phyloP scores from a whole-genome alignment of 2,113 vertebrate species.

The Cnemophilus loriae region DNA sequence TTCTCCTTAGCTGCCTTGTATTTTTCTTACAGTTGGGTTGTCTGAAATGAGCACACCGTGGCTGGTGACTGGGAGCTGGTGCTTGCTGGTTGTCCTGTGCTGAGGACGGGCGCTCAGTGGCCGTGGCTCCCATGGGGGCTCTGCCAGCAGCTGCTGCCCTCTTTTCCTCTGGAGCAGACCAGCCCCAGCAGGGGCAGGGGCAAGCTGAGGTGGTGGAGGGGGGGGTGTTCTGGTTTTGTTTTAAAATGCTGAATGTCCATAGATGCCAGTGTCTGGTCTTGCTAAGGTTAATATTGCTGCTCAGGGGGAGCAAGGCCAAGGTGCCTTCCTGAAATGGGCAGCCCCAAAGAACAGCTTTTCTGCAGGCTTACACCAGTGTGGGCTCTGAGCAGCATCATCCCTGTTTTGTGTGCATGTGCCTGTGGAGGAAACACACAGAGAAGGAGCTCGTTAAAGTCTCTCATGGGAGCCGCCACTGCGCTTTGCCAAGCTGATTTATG shows the following conservation, averaged over 20 bases:
- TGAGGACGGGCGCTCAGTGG: accelerated
- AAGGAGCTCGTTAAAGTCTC: not conserved
- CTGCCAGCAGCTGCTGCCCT: not conserved
- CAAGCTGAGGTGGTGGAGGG: accelerated
- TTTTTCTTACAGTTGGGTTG: not conserved
- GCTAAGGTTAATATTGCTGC: not conserved
- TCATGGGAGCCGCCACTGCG: accelerated
- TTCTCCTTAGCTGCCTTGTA: not conserved
- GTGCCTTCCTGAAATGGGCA: not conserved
- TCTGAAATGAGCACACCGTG: not conserved
- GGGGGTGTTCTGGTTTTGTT: not conserved
- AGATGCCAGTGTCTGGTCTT: not conserved
- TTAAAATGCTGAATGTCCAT: not conserved
- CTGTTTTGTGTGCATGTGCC: accelerated
- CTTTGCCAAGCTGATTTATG: not conserved
- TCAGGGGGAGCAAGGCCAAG: not conserved
- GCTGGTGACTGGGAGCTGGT: not conserved
- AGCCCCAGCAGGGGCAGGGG: not conserved
- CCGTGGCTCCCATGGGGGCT: not conserved
- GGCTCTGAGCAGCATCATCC: not conserved
- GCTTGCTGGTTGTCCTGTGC: accelerated
- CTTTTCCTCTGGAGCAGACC: not conserved
- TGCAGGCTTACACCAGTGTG: not conserved
- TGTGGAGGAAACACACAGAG: not conserved
- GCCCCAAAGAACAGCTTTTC: not conserved